phyloP scores from a whole-genome alignment of 2,888 invertebrate species.

The Diarsia dahlii region DNA sequence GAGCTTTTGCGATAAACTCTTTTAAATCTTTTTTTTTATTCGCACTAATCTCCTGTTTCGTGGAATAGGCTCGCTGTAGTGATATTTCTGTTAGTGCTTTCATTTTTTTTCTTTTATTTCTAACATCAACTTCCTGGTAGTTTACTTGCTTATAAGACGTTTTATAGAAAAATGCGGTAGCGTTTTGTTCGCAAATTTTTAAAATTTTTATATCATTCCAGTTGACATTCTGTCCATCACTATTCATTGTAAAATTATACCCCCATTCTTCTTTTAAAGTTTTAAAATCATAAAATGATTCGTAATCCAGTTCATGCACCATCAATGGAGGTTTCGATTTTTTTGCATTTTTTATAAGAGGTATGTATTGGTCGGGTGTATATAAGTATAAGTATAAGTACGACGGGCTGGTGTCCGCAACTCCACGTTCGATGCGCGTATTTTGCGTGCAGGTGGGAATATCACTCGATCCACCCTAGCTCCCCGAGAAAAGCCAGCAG shows the following conservation, averaged over 20 bases:
- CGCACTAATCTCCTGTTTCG: constrained; percentile 21
- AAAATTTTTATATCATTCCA: not conserved
- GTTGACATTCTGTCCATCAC: constrained; percentile 7
- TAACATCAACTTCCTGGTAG: constrained; percentile 50
- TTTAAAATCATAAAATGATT: constrained; percentile 55
- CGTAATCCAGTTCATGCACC: constrained; percentile 54
- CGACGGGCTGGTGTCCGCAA: too few relatives aligned
- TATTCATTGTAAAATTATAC: constrained; percentile 52
- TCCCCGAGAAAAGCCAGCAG: too few relatives aligned
- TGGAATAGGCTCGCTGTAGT: constrained; percentile 19
- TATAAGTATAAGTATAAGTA: too few relatives aligned
- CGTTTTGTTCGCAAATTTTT: constrained; percentile 2
- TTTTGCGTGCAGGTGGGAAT: too few relatives aligned
- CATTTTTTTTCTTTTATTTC: constrained; percentile 55
- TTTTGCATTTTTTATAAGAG: constrained; percentile 51
- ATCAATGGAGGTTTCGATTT: constrained; percentile 49
- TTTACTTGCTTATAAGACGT: constrained; percentile 50
- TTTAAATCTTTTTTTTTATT: constrained; percentile 9
- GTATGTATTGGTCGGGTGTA: constrained; percentile 51
- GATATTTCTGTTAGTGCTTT: constrained; percentile 11
- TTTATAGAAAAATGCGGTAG: constrained; percentile 37
- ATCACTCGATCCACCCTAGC: too few relatives aligned
- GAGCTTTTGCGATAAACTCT: not conserved
- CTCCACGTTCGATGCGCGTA: too few relatives aligned
- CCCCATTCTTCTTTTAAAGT: constrained; percentile 61